Evolutionary conservation across 2,113 vertebrate genomes (phyloP).

Genomic region (Ameiurus melas): DNA sequence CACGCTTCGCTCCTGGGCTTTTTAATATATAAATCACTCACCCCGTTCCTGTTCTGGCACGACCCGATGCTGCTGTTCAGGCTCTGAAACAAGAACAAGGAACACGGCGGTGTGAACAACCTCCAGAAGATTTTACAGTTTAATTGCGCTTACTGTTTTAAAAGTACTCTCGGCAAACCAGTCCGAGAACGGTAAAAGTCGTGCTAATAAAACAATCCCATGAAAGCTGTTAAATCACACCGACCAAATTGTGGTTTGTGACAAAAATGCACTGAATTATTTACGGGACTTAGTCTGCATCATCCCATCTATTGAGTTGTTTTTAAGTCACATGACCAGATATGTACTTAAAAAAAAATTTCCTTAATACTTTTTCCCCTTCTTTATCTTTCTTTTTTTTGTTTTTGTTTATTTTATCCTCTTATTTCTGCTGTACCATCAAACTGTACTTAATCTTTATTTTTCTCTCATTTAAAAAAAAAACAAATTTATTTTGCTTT

Average conservation of each 20-base stretch:
- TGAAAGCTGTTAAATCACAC: no score
- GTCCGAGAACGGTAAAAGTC: not conserved
- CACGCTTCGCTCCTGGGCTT: not conserved
- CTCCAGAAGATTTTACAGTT: not conserved
- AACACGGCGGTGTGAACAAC: not conserved
- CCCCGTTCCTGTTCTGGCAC: slow-evolving; percentile 66
- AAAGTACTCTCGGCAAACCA: not conserved
- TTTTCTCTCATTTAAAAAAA: not conserved
- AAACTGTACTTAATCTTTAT: not conserved
- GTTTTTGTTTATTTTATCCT: not conserved
- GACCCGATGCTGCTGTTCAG: slow-evolving; percentile 71
- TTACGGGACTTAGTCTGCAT: not conserved
- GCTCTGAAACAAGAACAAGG: slow-evolving; percentile 65
- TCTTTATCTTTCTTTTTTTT: not conserved
- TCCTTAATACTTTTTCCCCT: not conserved
- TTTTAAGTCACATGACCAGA: slow-evolving; percentile 2
- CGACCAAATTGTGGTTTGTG: not conserved
- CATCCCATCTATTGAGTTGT: not conserved
- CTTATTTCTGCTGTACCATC: no score
- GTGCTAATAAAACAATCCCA: no score
- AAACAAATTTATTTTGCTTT: no score
- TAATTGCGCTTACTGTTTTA: not conserved
- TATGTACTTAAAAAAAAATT: not conserved
- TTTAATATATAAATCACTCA: slow-evolving; percentile 54
- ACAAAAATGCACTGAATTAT: not conserved